Conservation (phyloP, 2,888 invertebrate species). For the Agrochola litura region DNA sequence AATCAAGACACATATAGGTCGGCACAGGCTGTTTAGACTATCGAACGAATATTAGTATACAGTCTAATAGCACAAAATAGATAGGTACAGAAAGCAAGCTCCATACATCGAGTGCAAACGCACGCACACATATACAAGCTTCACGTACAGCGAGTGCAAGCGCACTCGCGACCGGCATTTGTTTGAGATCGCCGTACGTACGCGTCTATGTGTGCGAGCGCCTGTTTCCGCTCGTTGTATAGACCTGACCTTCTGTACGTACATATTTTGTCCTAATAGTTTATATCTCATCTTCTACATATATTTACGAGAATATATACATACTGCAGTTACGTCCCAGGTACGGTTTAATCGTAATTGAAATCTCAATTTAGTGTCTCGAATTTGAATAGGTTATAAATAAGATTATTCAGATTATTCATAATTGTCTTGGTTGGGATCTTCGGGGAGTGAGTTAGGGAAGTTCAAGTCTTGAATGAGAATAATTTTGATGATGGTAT, state of each 20-base stretch:
- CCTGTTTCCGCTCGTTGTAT: not conserved
- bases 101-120: not conserved
- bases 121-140: not conserved
- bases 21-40: constrained; percentile 41
- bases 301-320: constrained; percentile 33
- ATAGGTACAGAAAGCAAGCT: constrained; percentile 19
- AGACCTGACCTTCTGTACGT: constrained; percentile 7
- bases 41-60: constrained; percentile 56
- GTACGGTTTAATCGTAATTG: constrained; percentile 61
- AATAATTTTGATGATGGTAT: constrained; percentile 27
- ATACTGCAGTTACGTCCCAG: constrained; percentile 45
- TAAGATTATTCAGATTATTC: constrained; percentile 58
- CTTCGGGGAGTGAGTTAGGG: constrained; percentile 24
- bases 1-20: constrained; percentile 72
- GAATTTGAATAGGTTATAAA: constrained; percentile 61
- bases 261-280: constrained; percentile 27
- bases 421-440: constrained; percentile 44
- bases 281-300: constrained; percentile 34
- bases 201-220: not conserved
- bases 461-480: constrained; percentile 8
- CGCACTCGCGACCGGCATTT: not conserved
- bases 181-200: not conserved
- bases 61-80: constrained; percentile 31
- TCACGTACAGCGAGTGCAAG: not conserved
- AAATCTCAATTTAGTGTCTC: constrained; percentile 59